Evolutionary conservation across 2,797 vertebrate genomes (phyloP).

Genomic region (Setipinna tenuifilis): DNA sequence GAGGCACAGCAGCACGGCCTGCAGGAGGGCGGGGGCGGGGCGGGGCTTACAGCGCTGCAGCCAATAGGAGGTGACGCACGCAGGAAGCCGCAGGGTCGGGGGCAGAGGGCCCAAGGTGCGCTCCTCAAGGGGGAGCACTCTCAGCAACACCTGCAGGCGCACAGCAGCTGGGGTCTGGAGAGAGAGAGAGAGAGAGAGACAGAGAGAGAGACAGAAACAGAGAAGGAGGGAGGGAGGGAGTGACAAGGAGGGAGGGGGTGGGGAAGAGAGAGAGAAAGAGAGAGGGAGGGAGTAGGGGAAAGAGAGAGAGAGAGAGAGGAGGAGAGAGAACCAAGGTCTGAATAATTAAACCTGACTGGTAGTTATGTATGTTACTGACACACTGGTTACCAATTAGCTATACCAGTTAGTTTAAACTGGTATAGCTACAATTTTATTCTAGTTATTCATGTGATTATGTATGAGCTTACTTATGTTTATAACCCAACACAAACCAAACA

Average conservation of each 20-base stretch:
- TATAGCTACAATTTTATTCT: no score
- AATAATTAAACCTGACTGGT: no score
- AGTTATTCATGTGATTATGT: no score
- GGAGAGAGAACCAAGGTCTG: not conserved
- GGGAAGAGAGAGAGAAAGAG: not conserved
- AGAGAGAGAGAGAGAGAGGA: no score
- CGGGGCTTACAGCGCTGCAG: constrained; percentile 68
- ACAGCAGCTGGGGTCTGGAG: constrained; percentile 71
- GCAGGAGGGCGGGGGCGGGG: constrained; percentile 74
- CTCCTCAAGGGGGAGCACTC: constrained; percentile 77
- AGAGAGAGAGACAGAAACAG: no score
- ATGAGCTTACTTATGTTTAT: no score
- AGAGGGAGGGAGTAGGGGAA: not conserved
- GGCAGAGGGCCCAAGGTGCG: constrained; percentile 71
- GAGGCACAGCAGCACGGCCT: constrained; percentile 84
- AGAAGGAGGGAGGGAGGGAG: no score
- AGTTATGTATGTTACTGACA: no score
- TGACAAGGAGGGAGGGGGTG: no score
- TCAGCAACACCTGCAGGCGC: constrained; percentile 76
- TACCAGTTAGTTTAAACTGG: no score
- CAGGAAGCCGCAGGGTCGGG: constrained; percentile 73
- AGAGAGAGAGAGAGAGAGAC: not conserved
- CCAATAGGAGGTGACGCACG: constrained; percentile 87
- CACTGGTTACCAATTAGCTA: no score
- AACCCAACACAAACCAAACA: no score